These are phyloP conservation scores for Grammatotria lemairii DNA, from an alignment of 2,113 vertebrate genomes.

Conservation along the genomic window DNA sequence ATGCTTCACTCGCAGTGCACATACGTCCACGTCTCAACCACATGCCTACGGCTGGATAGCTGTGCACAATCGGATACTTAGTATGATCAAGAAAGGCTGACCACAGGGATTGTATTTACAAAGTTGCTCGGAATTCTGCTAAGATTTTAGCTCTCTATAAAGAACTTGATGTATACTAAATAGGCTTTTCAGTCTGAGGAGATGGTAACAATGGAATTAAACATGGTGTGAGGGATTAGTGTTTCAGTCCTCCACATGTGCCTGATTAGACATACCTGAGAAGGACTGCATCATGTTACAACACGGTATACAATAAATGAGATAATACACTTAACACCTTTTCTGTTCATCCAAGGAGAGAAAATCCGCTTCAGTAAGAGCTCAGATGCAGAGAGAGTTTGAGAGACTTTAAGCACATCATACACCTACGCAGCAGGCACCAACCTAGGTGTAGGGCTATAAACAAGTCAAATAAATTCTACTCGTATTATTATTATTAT, in stretches of 20 bases:
- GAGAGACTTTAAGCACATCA: background rate
- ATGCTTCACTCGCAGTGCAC: background rate
- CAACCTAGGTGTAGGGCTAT: background rate
- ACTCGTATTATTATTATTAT: background rate
- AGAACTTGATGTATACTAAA: constrained; percentile 8
- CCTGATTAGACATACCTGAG: constrained; percentile 10
- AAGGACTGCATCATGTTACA: background rate
- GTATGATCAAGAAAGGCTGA: background rate
- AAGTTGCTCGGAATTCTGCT: background rate
- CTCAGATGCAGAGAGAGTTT: background rate
- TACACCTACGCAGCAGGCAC: background rate
- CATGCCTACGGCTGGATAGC: background rate
- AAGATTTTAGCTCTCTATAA: constrained; percentile 10
- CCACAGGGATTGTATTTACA: background rate
- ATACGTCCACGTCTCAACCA: background rate
- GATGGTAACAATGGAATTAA: constrained; percentile 54
- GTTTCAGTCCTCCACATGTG: constrained; percentile 15
- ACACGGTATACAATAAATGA: background rate
- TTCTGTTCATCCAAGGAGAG: background rate
- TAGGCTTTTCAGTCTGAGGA: constrained; percentile 21
- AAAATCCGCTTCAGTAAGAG: background rate
- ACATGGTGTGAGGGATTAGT: constrained; percentile 39
- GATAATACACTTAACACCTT: background rate
- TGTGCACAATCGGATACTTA: background rate
- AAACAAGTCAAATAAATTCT: background rate